Base-by-base conservation (phyloP, 2,113 vertebrate genomes). In the Podarcis raffonei region DNA sequence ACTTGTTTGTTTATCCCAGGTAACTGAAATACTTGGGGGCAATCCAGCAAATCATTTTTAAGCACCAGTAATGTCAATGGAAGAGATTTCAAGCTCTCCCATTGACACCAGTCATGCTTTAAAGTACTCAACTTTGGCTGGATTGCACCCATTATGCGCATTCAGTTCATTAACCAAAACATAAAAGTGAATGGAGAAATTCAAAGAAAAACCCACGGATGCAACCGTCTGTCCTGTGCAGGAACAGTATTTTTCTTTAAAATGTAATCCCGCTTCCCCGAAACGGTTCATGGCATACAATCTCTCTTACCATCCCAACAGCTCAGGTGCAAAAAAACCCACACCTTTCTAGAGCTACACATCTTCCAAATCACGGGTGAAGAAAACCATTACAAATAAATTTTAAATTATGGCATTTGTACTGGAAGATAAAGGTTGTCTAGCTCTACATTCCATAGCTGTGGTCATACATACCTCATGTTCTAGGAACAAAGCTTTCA, bases 401-500 rank as follows among this genome's bases (percentile, higher is more conserved):
- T 32, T 48, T 27, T 69, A 48, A 35, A 79, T 78, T 32, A n/a
- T 87, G 39, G 25, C n/a, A 35, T 5, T 6, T 1, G n/a, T 8
- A 18, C 53, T 91, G 86, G 4, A 88, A 25, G 75, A 81, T 85
- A 69, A 37, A 66, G 78, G 66, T 32, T 69, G 85, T 12, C 22
- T 48, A 65, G 72, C 1, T 25, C 39, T 82, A 59, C 1, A 69
- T 0, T 48, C 1, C 66, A 0, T 72, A 80, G 27, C 84, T 85
- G 71, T 1, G 75, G 89, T 42, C 39, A 13, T 65, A 80, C 95
- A 76, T 96, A 98, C 97, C 97, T 98, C 97, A 86, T 98, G 97
- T 91, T 98, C 97, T 68, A 98, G 94, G 93, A 98, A 98, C 91
- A 98, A 95, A 74, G 97, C 97, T 91, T 98, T 98, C 93, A 98